phyloP scores from a whole-genome alignment of 2,888 invertebrate species.

The Lepas anatifera region DNA sequence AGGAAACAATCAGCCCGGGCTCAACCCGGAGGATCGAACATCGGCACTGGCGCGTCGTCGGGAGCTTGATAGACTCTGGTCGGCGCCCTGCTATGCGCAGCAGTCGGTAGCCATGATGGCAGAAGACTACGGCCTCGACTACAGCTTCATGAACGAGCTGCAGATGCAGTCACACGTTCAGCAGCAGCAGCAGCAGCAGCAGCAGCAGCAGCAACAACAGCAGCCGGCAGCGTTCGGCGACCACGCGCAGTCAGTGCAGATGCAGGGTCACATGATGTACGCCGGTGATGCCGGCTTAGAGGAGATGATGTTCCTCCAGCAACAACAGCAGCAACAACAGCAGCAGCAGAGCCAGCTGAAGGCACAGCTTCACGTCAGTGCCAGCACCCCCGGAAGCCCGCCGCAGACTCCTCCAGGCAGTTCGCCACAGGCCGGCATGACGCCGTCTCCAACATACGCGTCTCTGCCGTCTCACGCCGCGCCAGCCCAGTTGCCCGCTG shows the following conservation, averaged over 20 bases:
- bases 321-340: background rate
- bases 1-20: too few relatives aligned
- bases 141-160: constrained; percentile 12
- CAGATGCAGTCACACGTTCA: constrained; percentile 14
- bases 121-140: background rate
- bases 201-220: constrained; percentile 20
- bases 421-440: constrained; percentile 23
- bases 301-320: background rate
- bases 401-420: constrained; percentile 23
- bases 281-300: background rate
- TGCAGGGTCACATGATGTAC: constrained; percentile 9
- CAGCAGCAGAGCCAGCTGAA: background rate
- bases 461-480: constrained; percentile 21
- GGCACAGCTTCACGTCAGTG: background rate
- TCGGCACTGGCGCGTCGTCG: background rate
- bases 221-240: background rate
- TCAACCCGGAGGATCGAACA: too few relatives aligned
- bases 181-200: constrained; percentile 18
- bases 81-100: background rate
- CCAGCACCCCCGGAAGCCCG: constrained; percentile 19
- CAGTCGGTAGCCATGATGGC: background rate
- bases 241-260: background rate
- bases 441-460: constrained; percentile 20
- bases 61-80: background rate
- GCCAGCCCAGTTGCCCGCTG: constrained; percentile 6